phyloP scores from a whole-genome alignment of 2,888 invertebrate genomes.

The Epinotia ramella region DNA sequence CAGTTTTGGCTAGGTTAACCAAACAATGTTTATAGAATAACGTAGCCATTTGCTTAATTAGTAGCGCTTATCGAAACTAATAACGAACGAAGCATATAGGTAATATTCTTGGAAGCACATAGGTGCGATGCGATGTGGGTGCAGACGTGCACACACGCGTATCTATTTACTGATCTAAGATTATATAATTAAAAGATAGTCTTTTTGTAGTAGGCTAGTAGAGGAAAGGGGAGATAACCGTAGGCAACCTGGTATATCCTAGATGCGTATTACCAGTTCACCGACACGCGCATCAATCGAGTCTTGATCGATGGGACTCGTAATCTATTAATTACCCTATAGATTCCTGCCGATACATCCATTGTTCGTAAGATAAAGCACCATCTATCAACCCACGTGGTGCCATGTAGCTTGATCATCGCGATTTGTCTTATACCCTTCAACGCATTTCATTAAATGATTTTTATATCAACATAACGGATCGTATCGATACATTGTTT shows the following conservation, averaged over 20 bases:
- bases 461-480: conserved; percentile 44
- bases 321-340: conserved; percentile 80
- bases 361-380: conserved; percentile 73
- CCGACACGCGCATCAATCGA: conserved; percentile 49
- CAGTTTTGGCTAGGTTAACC: no score
- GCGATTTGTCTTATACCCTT: conserved; percentile 77
- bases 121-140: no score
- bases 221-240: conserved; percentile 1
- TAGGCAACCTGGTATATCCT: conserved; percentile 25
- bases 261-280: conserved; percentile 36
- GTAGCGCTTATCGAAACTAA: no score
- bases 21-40: no score
- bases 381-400: conserved; percentile 80
- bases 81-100: no score
- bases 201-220: neutral
- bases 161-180: no score
- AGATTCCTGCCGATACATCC: conserved; percentile 73
- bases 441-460: conserved; percentile 60
- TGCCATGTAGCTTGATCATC: conserved; percentile 74
- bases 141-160: no score
- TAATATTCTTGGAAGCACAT: no score
- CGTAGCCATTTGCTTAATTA: no score
- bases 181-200: no score
- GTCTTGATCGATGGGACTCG: conserved; percentile 71
- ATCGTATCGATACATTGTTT: conserved; percentile 24